These are phyloP conservation scores for Zapornia atra DNA, from an alignment of 2,113 vertebrate genomes.

Conservation along the genomic window DNA sequence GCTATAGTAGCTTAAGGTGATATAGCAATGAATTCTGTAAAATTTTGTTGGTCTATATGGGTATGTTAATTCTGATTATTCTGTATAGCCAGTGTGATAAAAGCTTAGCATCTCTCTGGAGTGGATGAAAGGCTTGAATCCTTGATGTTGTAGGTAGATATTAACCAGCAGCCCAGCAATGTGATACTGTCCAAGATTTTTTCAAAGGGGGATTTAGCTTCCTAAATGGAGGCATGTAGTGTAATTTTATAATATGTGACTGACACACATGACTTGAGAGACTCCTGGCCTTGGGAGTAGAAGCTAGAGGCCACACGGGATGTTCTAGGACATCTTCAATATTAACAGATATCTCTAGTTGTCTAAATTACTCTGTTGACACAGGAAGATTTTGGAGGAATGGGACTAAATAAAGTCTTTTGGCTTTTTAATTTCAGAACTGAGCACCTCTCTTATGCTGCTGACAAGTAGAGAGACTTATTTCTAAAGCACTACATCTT, in stretches of 20 bases:
- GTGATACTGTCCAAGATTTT: background rate
- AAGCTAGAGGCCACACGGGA: background rate
- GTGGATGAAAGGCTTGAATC: background rate
- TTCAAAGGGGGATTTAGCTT: background rate
- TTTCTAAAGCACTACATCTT: background rate
- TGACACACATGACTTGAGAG: background rate
- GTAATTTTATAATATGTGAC: background rate
- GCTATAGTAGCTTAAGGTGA: background rate
- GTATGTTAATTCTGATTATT: background rate
- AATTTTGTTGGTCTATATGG: background rate
- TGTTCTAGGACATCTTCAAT: background rate
- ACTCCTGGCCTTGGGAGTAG: background rate
- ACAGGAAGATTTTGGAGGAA: background rate
- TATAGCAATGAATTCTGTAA: background rate
- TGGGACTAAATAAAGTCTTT: background rate
- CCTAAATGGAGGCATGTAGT: background rate
- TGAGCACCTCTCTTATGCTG: background rate
- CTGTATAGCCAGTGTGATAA: background rate
- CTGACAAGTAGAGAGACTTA: background rate
- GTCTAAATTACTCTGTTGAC: background rate
- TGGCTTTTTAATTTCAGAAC: background rate
- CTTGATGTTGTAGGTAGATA: background rate
- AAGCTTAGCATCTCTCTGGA: background rate
- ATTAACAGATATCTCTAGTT: background rate
- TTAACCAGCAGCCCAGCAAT: background rate